Conservation (phyloP, 2,113 vertebrate genomes). For the Campylomormyrus tamandua region DNA sequence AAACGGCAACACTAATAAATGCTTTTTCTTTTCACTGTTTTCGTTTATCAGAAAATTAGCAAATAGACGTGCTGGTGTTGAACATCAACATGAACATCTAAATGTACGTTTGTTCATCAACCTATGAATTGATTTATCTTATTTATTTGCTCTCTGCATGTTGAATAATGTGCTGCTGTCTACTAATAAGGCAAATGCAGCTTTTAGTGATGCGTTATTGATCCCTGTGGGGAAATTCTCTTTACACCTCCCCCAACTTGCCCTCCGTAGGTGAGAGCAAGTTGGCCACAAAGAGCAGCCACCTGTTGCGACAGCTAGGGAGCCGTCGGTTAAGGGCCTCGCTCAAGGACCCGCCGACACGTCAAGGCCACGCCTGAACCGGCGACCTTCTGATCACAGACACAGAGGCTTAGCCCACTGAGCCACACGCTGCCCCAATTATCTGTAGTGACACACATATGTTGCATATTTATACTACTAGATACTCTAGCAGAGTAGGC, state of each 20-base stretch:
- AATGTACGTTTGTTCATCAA: not conserved
- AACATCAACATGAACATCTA: not conserved
- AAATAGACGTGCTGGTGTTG: not conserved
- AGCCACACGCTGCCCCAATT: too few relatives aligned
- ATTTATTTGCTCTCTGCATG: not conserved
- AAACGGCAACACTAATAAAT: not conserved
- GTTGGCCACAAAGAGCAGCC: too few relatives aligned
- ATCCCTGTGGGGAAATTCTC: too few relatives aligned
- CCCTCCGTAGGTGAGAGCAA: too few relatives aligned
- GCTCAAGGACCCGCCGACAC: too few relatives aligned
- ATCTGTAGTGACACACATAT: not conserved
- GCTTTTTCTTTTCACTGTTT: not conserved
- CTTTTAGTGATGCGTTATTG: too few relatives aligned
- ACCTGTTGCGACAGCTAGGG: too few relatives aligned
- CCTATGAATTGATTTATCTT: not conserved
- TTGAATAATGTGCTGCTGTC: not conserved
- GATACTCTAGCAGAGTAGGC: not conserved
- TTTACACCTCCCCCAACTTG: too few relatives aligned
- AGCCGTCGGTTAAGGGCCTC: too few relatives aligned
- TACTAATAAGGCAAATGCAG: not conserved
- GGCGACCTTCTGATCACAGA: not conserved
- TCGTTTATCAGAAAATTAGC: not conserved
- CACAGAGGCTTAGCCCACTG: too few relatives aligned
- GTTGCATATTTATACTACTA: not conserved
- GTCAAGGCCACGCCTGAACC: too few relatives aligned